Evolutionary conservation across 2,113 vertebrate genomes (phyloP).

Genomic region (Oncorhynchus nerka): DNA sequence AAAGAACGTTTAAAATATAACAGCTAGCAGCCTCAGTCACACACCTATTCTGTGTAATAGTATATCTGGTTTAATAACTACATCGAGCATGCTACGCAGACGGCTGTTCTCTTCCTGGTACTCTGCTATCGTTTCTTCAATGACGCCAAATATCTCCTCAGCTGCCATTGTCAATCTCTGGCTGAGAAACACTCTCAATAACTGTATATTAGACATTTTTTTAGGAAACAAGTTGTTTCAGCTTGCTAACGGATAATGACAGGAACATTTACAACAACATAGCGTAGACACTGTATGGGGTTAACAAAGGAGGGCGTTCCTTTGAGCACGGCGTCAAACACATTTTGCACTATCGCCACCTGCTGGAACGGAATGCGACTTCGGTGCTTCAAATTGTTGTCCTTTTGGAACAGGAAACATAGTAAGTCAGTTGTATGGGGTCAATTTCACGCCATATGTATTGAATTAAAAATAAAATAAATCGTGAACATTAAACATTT

Average conservation of each 20-base stretch:
- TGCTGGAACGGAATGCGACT: slow-evolving; percentile 36
- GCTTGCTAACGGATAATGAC: too few species aligned
- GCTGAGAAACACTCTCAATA: slow-evolving; percentile 55
- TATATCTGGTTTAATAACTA: slow-evolving; percentile 7
- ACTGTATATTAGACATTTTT: slow-evolving; percentile 38
- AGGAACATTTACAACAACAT: too few species aligned
- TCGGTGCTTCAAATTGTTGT: too few species aligned
- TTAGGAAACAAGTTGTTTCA: background rate
- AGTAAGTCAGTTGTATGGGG: too few species aligned
- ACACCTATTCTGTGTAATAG: too few species aligned
- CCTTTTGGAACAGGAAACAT: too few species aligned
- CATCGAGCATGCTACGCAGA: slow-evolving; percentile 59
- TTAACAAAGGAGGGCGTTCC: background rate
- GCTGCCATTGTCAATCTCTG: slow-evolving; percentile 57
- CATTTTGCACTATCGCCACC: slow-evolving; percentile 27
- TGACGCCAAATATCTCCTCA: slow-evolving; percentile 63
- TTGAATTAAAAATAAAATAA: too few species aligned
- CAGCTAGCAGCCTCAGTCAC: background rate
- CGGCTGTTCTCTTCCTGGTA: slow-evolving; percentile 67
- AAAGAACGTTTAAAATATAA: background rate
- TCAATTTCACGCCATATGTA: too few species aligned
- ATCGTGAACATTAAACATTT: too few species aligned
- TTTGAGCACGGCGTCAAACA: background rate
- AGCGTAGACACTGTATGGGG: too few species aligned
- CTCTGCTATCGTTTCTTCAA: slow-evolving; percentile 59